phyloP scores from a whole-genome alignment of 2,113 vertebrate species.

The Struthidea cinerea region DNA sequence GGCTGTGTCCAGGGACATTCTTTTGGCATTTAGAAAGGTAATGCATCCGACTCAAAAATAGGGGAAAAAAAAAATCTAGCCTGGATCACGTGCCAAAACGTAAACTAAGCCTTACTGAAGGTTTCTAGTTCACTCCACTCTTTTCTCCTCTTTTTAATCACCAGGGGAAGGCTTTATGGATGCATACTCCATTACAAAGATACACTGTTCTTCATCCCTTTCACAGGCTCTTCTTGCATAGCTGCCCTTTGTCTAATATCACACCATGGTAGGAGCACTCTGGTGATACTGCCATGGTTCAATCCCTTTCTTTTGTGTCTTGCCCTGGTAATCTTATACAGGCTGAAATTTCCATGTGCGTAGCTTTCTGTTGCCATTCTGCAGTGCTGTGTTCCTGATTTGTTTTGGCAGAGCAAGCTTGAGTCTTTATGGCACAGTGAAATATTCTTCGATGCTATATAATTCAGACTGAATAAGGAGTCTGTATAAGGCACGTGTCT shows the following conservation, averaged over 20 bases:
- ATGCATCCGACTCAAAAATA: slow-evolving; percentile 13
- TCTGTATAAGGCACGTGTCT: slow-evolving; percentile 83
- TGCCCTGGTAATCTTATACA: neutral
- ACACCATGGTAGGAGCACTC: neutral
- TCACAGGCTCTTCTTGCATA: slow-evolving; percentile 37
- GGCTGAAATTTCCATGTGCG: slow-evolving; percentile 20
- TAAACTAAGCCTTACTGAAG: slow-evolving; percentile 32
- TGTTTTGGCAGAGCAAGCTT: slow-evolving; percentile 74
- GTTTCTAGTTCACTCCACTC: slow-evolving; percentile 25
- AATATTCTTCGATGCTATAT: slow-evolving; percentile 72
- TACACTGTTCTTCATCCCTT: neutral
- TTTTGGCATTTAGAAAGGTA: slow-evolving; percentile 62
- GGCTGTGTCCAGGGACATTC: slow-evolving; percentile 32
- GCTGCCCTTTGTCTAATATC: slow-evolving; percentile 28
- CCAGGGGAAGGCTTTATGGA: slow-evolving; percentile 30
- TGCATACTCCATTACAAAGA: neutral
- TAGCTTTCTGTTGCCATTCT: slow-evolving; percentile 36
- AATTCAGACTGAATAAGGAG: slow-evolving; percentile 73
- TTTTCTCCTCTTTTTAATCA: slow-evolving; percentile 26
- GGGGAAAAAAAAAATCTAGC: neutral
- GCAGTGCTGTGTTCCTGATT: slow-evolving; percentile 47
- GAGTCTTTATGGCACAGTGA: slow-evolving; percentile 82
- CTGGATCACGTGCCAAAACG: slow-evolving; percentile 55
- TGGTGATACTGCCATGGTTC: neutral
- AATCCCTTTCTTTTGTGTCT: neutral